phyloP scores from a whole-genome alignment of 2,797 vertebrate species.

The Oryzias dopingdopingensis region DNA sequence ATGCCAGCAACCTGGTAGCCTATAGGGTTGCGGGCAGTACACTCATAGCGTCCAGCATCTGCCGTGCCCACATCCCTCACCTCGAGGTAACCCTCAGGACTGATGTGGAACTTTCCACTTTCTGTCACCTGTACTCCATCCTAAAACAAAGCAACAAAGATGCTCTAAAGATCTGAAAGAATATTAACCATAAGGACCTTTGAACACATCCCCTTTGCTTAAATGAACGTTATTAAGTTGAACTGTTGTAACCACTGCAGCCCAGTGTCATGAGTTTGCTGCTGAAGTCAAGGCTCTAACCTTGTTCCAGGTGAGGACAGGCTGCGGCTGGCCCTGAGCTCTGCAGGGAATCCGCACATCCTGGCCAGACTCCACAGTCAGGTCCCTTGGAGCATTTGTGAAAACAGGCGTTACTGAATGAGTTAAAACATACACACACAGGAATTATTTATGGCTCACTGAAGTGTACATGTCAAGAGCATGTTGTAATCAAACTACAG shows the following conservation, averaged over 20 bases:
- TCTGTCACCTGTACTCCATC: conserved; percentile 97
- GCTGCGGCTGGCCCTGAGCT: conserved; percentile 92
- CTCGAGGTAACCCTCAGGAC: conserved; percentile 88
- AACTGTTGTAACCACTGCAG: too few relatives aligned
- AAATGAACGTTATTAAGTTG: too few relatives aligned
- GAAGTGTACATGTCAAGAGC: conserved; percentile 26
- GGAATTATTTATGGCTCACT: conserved; percentile 66
- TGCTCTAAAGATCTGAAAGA: conserved; percentile 62
- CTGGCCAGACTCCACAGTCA: conserved; percentile 92
- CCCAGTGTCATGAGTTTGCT: too few relatives aligned
- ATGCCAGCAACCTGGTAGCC: conserved; percentile 89
- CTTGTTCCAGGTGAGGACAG: conserved; percentile 98
- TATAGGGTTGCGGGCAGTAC: conserved; percentile 91
- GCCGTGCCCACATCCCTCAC: conserved; percentile 90
- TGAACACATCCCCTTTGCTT: too few relatives aligned
- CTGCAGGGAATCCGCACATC: conserved; percentile 94
- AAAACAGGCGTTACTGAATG: conserved; percentile 95
- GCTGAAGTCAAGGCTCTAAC: conserved; percentile 64
- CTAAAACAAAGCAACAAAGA: conserved; percentile 60
- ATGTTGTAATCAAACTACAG: conserved; percentile 30
- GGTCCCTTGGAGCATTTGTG: conserved; percentile 90
- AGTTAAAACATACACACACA: conserved; percentile 76
- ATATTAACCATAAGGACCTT: too few relatives aligned
- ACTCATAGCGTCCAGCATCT: conserved; percentile 93
- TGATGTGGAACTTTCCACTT: conserved; percentile 96